Conservation (phyloP, 2,113 vertebrate species). For the Microtus richardsoni region DNA sequence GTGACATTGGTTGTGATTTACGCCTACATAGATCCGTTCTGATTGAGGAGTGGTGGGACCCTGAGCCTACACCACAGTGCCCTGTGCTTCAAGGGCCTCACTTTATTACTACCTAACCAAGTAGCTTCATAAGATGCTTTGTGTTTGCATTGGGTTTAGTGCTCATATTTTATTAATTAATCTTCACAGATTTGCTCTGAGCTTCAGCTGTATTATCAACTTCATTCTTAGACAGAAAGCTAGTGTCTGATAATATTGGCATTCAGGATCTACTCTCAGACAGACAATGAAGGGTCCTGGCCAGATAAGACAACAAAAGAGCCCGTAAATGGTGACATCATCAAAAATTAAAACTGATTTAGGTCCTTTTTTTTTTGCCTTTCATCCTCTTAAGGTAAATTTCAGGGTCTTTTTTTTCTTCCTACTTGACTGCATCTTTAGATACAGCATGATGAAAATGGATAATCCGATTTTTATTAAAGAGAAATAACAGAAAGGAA, state of each 20-base stretch:
- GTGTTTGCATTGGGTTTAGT: constrained; percentile 56
- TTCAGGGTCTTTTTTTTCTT: not conserved
- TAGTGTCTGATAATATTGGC: not conserved
- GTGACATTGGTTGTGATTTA: too few species aligned
- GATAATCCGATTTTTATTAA: constrained; percentile 78
- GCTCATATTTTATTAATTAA: constrained; percentile 78
- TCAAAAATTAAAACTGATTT: not conserved
- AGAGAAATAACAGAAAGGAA: constrained; percentile 55
- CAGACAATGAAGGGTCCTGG: not conserved
- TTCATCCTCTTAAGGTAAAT: not conserved
- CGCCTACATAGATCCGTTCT: too few species aligned
- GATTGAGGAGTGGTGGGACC: not conserved
- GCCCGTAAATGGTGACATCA: not conserved
- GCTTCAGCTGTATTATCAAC: constrained; percentile 62
- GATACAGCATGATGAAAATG: constrained; percentile 56
- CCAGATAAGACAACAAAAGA: not conserved
- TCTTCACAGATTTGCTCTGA: constrained; percentile 62
- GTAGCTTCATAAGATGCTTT: constrained; percentile 20
- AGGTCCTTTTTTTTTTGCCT: not conserved
- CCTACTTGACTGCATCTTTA: constrained; percentile 57
- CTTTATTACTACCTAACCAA: constrained; percentile 55
- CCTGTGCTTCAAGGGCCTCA: not conserved
- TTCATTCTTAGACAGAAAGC: constrained; percentile 55
- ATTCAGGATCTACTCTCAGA: not conserved
- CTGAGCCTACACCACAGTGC: not conserved